Base-by-base conservation (phyloP, 2,113 vertebrate species). In the Meles meles region DNA sequence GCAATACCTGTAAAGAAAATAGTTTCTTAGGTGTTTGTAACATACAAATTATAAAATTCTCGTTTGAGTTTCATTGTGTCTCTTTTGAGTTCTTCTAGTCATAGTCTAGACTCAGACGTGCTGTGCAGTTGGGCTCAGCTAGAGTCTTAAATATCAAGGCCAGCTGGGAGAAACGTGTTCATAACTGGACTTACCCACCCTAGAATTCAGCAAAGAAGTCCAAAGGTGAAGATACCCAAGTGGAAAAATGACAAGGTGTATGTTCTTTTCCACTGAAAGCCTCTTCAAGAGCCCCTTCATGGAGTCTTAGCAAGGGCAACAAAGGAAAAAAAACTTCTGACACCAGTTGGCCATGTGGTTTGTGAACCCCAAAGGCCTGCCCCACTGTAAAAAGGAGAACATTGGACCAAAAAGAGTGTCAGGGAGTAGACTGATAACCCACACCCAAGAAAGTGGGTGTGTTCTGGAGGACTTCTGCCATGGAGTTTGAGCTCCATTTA, bases 31-130 rank as follows among this genome's bases (percentile, higher is more conserved):
- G 20, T 72, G n/a, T 47, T 63, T 97, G 80, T 96, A 77, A 98
- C 89, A 49, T 92, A 95, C 97, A 96, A 76, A 37, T 25, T 92
- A 65, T 93, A 99, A 99, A 98, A 94, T 83, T 79, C 59, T 90
- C 79, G 49, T 82, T 87, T 37, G 89, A 74, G 44, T 94, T 96
- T 93, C 71, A 34, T 71, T 59, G 89, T 83, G 63, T 87, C 61
- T 87, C 67, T 88, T 25, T 1, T 67, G 8, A 88, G 5, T 93
- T 71, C 49, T n/a, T 86, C 88, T 83, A 23, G 31, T 74, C 81
- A 4, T 83, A 88, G 42, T 49, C 31, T 55, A 55, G 29, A n/a
- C 79, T 89, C 67, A 77, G 81, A 47, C 80, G 61, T 17, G 17
- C 85, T 90, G 69, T 88, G 47, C 74, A 72, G 87, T 23, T 69